Percentiles rank a stretch among this genome's conserved stretches.
Evolutionary conservation across 1,140 invertebrate genomes (phyloP).

Genomic region (Drosophila kepulauana): DNA sequence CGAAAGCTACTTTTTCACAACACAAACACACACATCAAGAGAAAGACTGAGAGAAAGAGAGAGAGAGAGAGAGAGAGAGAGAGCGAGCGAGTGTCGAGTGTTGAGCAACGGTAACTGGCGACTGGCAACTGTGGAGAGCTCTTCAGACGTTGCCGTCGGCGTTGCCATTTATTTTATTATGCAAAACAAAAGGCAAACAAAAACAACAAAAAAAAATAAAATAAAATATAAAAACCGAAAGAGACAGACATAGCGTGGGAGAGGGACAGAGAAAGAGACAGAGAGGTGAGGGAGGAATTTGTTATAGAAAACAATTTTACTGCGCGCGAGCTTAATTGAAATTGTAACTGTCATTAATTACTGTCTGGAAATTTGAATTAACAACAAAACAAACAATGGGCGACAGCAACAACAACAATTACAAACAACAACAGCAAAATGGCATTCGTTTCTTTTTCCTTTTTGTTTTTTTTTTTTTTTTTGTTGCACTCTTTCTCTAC

Average conservation of each 20-base stretch:
- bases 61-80: conserved; percentile 27
- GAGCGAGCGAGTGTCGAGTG: conserved; percentile 23
- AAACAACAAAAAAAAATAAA: conserved; percentile 57
- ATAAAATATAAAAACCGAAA: conserved; percentile 34
- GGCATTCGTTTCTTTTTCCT: conserved; percentile 34
- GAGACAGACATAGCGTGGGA: conserved; percentile 28
- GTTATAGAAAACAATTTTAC: conserved; percentile 72
- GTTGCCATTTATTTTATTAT: conserved; percentile 82
- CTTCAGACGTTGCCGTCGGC: conserved; percentile 68
- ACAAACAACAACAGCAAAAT: conserved; percentile 46
- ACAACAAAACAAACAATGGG: conserved; percentile 57
- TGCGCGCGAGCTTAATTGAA: conserved; percentile 74
- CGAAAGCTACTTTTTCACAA: conserved; percentile 77
- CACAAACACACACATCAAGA: conserved; percentile 39
- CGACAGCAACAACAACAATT: conserved; percentile 49
- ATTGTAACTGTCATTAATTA: conserved; percentile 85
- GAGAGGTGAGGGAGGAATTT: conserved; percentile 6
- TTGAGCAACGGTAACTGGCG: conserved; percentile 49
- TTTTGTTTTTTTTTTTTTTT: conserved; percentile 21
- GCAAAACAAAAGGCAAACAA: conserved; percentile 64
- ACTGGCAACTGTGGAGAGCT: conserved; percentile 74
- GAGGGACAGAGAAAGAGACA: not conserved
- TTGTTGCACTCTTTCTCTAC: not conserved
- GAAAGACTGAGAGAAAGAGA: conserved; percentile 14
- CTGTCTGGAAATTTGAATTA: conserved; percentile 84